phyloP scores from a whole-genome alignment of 1,140 invertebrate species.

The Drosophila punjabiensis region DNA sequence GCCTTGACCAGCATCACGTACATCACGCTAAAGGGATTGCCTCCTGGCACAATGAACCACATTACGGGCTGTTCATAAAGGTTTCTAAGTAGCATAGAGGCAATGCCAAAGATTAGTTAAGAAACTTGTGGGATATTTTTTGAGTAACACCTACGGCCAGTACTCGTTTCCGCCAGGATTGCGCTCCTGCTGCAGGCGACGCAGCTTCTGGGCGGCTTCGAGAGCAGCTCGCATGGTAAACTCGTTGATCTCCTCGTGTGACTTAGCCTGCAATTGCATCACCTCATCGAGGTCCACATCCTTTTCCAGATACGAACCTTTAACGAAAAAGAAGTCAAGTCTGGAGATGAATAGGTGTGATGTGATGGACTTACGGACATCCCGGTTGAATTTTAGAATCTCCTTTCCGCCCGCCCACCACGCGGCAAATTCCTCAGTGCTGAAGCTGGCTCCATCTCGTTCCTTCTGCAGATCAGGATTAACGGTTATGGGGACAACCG shows the following conservation, averaged over 20 bases:
- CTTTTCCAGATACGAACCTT: constrained; percentile 52
- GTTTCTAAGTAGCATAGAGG: constrained; percentile 15
- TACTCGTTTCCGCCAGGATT: constrained; percentile 89
- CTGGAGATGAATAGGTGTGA: neutral
- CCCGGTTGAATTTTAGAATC: constrained; percentile 88
- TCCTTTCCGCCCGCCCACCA: constrained; percentile 91
- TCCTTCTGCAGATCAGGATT: constrained; percentile 90
- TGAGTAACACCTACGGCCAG: constrained; percentile 86
- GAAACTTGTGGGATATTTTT: too few species aligned
- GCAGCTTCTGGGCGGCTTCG: constrained; percentile 91
- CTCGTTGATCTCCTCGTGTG: constrained; percentile 69
- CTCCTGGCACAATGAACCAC: constrained; percentile 88
- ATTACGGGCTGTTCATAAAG: constrained; percentile 45
- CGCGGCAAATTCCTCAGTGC: constrained; percentile 90
- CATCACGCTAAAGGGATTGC: constrained; percentile 93
- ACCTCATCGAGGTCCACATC: constrained; percentile 41
- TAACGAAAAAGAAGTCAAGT: neutral
- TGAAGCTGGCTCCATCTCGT: constrained; percentile 90
- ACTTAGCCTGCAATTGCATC: constrained; percentile 48
- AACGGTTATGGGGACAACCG: constrained; percentile 48
- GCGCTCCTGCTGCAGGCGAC: constrained; percentile 88
- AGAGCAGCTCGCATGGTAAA: constrained; percentile 86
- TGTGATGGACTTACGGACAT: constrained; percentile 57
- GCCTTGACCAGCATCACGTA: constrained; percentile 96
- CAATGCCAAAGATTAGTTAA: neutral